Base-by-base conservation (phyloP, 2,888 invertebrate genomes). In the Anorthoa munda region DNA sequence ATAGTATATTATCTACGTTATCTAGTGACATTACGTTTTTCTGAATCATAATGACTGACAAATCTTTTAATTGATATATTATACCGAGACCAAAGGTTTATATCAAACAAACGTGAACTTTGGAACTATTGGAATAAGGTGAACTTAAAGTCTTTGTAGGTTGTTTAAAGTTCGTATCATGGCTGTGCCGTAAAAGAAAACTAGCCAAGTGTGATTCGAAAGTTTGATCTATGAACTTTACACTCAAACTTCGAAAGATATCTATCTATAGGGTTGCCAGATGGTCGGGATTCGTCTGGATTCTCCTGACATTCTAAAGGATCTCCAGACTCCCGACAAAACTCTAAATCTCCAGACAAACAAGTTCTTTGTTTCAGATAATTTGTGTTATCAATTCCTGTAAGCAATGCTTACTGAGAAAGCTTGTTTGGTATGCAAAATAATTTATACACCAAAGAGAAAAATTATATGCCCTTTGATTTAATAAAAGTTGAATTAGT, bases 1-100 rank as follows among this genome's bases (percentile, higher is more conserved):
- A 74, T 72, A 66, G 23, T 58, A 65, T 61, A 71, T 68, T 80
- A 84, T 84, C 84, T 59, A 67, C 51, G 61, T 56, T 83, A 83
- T 83, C 81, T 74, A 58, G 39, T 58, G 39, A 59, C 55, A 70
- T 66, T 75, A 80, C 56, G 60, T 66, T 72, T 56, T 63, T 81
- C 39, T 66, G 79, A 55, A 58, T 80, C 56, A 80, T 75, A 55
- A 84, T 81, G 66, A 75, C 56, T 46, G 53, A 23, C 26, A 69
- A 69, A 73, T 80, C 50, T 59, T 83, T 66, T 72, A 83, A 80
- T 79, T 83, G 21, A 58, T 63, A 31, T 61, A 63, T n/a, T 12
- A 23, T 17, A 15, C 4, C 31, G 26, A 31, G n/a, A 23, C 61
- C 21, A 51, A 60, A 31, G 50, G 58, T 65, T 70, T 77, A 72